These are phyloP conservation scores for Drosophila teissieri DNA, from an alignment of 1,140 invertebrate species.

Conservation along the genomic window DNA sequence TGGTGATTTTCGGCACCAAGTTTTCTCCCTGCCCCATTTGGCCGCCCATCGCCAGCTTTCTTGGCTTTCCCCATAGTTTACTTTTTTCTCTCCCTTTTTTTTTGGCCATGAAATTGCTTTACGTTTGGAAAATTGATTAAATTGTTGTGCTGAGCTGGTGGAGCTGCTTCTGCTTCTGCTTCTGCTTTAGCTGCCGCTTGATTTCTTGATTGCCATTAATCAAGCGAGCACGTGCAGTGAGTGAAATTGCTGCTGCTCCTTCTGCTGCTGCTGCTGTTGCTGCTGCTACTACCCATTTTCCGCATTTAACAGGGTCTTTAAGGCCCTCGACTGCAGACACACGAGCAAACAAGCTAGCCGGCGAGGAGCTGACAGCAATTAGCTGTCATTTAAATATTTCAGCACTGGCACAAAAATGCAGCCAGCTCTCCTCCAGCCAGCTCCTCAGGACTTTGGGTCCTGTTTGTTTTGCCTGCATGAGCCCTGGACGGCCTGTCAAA, in stretches of 20 bases:
- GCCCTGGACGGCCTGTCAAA: slow-evolving; percentile 50
- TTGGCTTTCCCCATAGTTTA: slow-evolving; percentile 18
- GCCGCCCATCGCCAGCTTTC: slow-evolving; percentile 2
- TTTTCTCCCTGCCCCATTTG: slow-evolving; percentile 62
- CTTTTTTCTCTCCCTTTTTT: slow-evolving; percentile 19
- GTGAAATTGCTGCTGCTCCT: slow-evolving; percentile 35
- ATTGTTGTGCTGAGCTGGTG: slow-evolving; percentile 59
- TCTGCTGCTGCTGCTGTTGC: slow-evolving; percentile 1
- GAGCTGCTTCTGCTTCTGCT: slow-evolving; percentile 37
- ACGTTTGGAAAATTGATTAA: slow-evolving; percentile 80
- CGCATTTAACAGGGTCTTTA: slow-evolving; percentile 17
- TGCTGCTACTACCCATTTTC: slow-evolving; percentile 4
- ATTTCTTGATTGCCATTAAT: slow-evolving; percentile 80
- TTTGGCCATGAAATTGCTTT: slow-evolving; percentile 68
- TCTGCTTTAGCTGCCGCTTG: slow-evolving; percentile 52
- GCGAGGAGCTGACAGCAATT: slow-evolving; percentile 63
- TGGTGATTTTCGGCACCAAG: slow-evolving; percentile 68
- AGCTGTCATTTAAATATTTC: slow-evolving; percentile 83
- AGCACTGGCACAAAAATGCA: slow-evolving; percentile 70
- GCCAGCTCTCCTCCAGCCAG: slow-evolving; percentile 33
- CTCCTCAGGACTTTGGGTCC: slow-evolving; percentile 23
- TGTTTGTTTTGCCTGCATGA: slow-evolving; percentile 40
- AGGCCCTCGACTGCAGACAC: slow-evolving; percentile 68
- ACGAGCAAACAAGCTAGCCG: slow-evolving; percentile 64
- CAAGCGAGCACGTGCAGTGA: slow-evolving; percentile 60